phyloP scores from a whole-genome alignment of 2,113 vertebrate genomes.

The Edolisoma coerulescens region DNA sequence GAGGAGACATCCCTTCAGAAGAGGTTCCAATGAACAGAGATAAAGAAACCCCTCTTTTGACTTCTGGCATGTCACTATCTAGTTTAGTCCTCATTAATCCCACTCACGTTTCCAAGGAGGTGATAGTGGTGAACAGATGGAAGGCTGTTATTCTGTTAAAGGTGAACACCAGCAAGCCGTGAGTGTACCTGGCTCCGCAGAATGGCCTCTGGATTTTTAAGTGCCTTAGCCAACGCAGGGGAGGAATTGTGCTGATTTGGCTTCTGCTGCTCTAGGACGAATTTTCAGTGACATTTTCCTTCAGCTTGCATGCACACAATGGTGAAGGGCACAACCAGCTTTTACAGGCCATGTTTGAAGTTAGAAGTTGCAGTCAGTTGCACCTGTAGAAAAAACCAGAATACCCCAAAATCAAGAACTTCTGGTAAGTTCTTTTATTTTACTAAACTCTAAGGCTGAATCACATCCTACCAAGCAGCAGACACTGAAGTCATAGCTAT shows the following conservation, averaged over 20 bases:
- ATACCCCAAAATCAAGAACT: neutral
- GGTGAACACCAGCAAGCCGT: neutral
- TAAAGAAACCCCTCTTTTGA: neutral
- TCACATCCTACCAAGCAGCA: neutral
- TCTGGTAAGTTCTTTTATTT: neutral
- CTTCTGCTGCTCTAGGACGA: neutral
- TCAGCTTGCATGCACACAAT: neutral
- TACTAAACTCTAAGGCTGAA: neutral
- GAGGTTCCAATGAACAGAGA: neutral
- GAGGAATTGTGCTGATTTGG: neutral
- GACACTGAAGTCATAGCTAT: neutral
- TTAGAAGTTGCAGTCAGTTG: neutral
- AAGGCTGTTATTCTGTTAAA: neutral
- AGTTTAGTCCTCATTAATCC: neutral
- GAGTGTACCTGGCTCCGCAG: neutral
- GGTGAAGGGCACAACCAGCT: neutral
- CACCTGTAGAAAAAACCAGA: neutral
- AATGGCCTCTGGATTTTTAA: neutral
- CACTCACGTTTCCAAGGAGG: neutral
- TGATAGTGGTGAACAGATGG: too few species aligned
- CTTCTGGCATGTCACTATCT: neutral
- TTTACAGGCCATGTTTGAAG: neutral
- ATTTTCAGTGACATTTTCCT: neutral
- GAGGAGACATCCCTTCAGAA: neutral
- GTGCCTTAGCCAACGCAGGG: neutral